A percentile compares a stretch with the other conserved stretches of the same genome.
Conservation (phyloP, 53 echinoderm and acorn worm species). For the Actinopyga echinites region DNA sequence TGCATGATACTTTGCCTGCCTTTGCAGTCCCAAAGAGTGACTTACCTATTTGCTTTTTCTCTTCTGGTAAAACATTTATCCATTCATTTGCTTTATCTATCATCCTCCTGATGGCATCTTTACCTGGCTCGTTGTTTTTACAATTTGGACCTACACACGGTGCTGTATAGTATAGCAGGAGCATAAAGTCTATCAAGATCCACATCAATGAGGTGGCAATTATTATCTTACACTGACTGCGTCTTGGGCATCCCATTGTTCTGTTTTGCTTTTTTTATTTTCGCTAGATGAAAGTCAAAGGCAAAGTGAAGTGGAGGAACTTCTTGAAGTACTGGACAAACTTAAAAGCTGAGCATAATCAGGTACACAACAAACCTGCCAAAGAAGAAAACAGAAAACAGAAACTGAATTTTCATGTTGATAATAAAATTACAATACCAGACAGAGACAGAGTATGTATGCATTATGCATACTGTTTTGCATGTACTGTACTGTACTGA, state of each 20-base stretch:
- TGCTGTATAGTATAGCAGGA: conserved; percentile 89
- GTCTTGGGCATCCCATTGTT: conserved; percentile 75
- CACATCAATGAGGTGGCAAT: conserved; percentile 94
- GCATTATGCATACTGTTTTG: too few species aligned
- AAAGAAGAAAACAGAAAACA: too few species aligned
- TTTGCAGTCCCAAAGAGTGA: not conserved
- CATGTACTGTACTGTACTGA: too few species aligned
- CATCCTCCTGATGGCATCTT: conserved; percentile 73
- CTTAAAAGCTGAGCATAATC: too few species aligned
- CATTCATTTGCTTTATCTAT: conserved; percentile 92
- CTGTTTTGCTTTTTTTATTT: not conserved
- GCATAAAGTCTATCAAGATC: conserved; percentile 84
- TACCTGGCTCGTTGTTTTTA: conserved; percentile 19
- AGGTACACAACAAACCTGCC: too few species aligned
- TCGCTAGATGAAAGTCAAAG: not conserved
- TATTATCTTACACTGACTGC: conserved; percentile 94
- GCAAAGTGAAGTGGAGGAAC: too few species aligned
- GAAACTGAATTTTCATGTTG: too few species aligned
- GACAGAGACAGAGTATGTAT: too few species aligned
- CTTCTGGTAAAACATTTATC: conserved; percentile 86
- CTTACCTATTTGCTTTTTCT: conserved; percentile 97
- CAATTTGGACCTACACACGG: conserved; percentile 90
- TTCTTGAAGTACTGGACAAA: too few species aligned
- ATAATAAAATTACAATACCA: too few species aligned
- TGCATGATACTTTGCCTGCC: too few species aligned